Conservation (phyloP, 37 sponge, comb jelly and placozoan genomes). For the Haliclona indistincta region DNA sequence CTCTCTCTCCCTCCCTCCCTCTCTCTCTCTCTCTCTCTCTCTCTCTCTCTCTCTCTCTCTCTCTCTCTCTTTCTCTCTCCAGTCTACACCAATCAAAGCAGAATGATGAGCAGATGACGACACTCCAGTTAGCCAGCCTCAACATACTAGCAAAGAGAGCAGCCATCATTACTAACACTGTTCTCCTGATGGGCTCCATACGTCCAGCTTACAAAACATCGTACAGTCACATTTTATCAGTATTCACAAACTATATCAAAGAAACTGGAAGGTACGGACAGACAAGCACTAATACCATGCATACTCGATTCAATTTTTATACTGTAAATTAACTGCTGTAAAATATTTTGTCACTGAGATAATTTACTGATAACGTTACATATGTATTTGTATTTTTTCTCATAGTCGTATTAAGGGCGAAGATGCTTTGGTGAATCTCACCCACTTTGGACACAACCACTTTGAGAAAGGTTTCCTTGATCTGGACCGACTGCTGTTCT, state of each 20-base stretch:
- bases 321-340: no score
- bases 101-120: constrained; percentile 22
- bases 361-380: no score
- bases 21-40: no score
- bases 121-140: background rate
- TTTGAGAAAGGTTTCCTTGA: constrained; percentile 68
- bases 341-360: no score
- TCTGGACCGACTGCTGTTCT: constrained; percentile 59
- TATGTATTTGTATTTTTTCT: no score
- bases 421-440: constrained; percentile 50
- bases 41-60: background rate
- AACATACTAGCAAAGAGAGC: constrained; percentile 44
- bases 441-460: constrained; percentile 19
- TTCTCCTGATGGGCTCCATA: constrained; percentile 36
- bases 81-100: constrained; percentile 18
- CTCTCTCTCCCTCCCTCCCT: no score
- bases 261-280: constrained; percentile 62
- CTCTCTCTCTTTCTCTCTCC: background rate
- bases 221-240: constrained; percentile 19
- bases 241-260: constrained; percentile 46
- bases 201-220: constrained; percentile 47
- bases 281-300: no score
- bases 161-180: constrained; percentile 38
- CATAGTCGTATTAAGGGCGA: constrained; percentile 43
- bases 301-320: no score